Percentiles rank a stretch among this genome's conserved stretches.
phyloP scores from a whole-genome alignment of 2,797 vertebrate species.

The Anableps anableps region DNA sequence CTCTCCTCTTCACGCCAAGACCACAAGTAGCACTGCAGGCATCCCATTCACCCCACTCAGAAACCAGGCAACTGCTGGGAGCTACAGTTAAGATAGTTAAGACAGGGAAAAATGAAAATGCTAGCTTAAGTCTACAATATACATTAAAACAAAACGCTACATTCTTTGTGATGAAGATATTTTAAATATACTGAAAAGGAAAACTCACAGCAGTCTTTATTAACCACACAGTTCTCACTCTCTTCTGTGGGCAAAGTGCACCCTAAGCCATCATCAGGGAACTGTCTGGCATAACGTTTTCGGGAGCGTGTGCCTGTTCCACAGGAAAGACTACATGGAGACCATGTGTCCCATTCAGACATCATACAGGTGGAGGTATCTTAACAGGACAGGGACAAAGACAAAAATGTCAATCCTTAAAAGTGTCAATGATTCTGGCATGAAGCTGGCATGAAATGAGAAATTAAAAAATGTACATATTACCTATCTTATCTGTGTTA shows the following conservation, averaged over 20 bases:
- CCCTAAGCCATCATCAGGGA: constrained; percentile 94
- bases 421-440: not conserved
- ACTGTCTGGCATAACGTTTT: constrained; percentile 96
- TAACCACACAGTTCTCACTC: constrained; percentile 92
- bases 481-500: not conserved
- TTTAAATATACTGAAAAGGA: not conserved
- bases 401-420: not conserved
- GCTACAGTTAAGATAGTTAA: constrained; percentile 72
- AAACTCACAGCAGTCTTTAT: constrained; percentile 94
- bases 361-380: constrained; percentile 97
- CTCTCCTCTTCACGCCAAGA: constrained; percentile 91
- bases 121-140: not conserved
- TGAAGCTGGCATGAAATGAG: too few relatives aligned
- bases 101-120: not conserved
- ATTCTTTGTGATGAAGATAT: not conserved
- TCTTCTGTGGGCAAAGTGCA: constrained; percentile 94
- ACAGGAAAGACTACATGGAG: constrained; percentile 92
- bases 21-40: constrained; percentile 97
- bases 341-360: constrained; percentile 99
- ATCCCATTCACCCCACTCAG: constrained; percentile 98
- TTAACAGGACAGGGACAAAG: constrained; percentile 34
- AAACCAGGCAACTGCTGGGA: constrained; percentile 95
- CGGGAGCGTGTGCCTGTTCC: constrained; percentile 90
- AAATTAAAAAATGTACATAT: not conserved
- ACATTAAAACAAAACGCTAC: not conserved